phyloP scores from a whole-genome alignment of 2,113 vertebrate species.

The Dicentrarchus labrax region DNA sequence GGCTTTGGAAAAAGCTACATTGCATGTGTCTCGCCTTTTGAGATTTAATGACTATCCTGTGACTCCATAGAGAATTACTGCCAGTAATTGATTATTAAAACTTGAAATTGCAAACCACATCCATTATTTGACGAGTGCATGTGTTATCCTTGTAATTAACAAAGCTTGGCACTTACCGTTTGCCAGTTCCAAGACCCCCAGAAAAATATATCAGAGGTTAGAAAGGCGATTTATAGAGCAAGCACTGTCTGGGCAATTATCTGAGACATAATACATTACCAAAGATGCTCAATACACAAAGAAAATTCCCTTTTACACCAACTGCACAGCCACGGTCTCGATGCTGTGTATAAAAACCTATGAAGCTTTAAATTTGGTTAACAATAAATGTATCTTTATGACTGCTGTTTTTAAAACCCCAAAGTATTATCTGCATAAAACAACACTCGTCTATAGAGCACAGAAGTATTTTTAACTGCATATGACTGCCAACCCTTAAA shows the following conservation, averaged over 20 bases:
- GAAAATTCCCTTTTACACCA: slow-evolving; percentile 41
- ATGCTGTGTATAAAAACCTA: slow-evolving; percentile 12
- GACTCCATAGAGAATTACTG: slow-evolving; percentile 97
- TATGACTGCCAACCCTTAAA: neutral
- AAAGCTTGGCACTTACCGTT: slow-evolving; percentile 91
- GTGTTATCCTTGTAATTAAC: slow-evolving; percentile 99
- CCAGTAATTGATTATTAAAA: slow-evolving; percentile 99
- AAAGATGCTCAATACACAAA: slow-evolving; percentile 55
- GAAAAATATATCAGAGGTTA: slow-evolving; percentile 85
- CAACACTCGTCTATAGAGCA: neutral
- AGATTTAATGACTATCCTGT: slow-evolving; percentile 98
- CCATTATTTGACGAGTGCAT: slow-evolving; percentile 96
- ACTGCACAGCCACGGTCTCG: neutral
- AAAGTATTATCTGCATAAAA: neutral
- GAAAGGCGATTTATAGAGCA: slow-evolving; percentile 77
- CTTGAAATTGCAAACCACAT: slow-evolving; percentile 98
- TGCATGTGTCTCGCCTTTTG: slow-evolving; percentile 92
- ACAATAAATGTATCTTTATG: neutral
- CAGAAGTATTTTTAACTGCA: neutral
- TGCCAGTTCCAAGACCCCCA: slow-evolving; percentile 86
- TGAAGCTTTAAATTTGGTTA: neutral
- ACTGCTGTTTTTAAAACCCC: neutral
- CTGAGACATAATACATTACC: slow-evolving; percentile 78
- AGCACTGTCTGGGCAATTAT: slow-evolving; percentile 81
- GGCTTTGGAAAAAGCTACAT: slow-evolving; percentile 90